phyloP scores from a whole-genome alignment of 2,797 vertebrate species.

The Harpagifer antarcticus region DNA sequence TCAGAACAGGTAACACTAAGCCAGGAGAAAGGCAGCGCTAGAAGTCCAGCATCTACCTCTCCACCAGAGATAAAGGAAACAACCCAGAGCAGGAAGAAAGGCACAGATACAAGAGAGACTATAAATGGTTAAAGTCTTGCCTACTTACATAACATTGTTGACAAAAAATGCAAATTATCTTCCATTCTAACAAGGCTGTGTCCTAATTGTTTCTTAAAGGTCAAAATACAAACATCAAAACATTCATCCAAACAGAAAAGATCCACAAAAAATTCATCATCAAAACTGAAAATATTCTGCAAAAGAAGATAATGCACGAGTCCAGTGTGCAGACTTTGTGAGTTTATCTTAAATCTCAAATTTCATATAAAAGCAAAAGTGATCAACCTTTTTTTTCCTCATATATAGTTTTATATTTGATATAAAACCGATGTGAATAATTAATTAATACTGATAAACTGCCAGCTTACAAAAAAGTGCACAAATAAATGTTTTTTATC shows the following conservation, averaged over 20 bases:
- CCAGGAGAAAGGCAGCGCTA: slow-evolving; percentile 39
- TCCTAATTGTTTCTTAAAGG: slow-evolving; percentile 38
- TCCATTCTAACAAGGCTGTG: neutral
- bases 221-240: slow-evolving; percentile 45
- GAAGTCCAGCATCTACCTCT: slow-evolving; percentile 46
- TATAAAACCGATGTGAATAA: too few species aligned
- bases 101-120: slow-evolving; percentile 37
- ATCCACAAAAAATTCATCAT: slow-evolving; percentile 29
- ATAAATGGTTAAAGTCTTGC: slow-evolving; percentile 34
- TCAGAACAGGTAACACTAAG: slow-evolving; percentile 45
- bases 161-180: neutral
- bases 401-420: too few species aligned
- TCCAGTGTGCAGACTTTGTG: slow-evolving; percentile 80
- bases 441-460: too few species aligned
- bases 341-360: slow-evolving; percentile 46
- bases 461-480: too few species aligned
- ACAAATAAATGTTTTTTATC: neutral
- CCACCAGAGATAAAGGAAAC: slow-evolving; percentile 23
- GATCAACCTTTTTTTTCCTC: neutral
- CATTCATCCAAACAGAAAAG: slow-evolving; percentile 30
- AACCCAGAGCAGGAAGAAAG: slow-evolving; percentile 35
- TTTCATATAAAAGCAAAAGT: neutral
- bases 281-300: slow-evolving; percentile 32
- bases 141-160: neutral
- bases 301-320: slow-evolving; percentile 59